A percentile compares a stretch with the other conserved stretches of the same genome.
These are phyloP conservation scores for Lacerta viridis DNA, from an alignment of 2,797 vertebrate genomes.

Conservation along the genomic window DNA sequence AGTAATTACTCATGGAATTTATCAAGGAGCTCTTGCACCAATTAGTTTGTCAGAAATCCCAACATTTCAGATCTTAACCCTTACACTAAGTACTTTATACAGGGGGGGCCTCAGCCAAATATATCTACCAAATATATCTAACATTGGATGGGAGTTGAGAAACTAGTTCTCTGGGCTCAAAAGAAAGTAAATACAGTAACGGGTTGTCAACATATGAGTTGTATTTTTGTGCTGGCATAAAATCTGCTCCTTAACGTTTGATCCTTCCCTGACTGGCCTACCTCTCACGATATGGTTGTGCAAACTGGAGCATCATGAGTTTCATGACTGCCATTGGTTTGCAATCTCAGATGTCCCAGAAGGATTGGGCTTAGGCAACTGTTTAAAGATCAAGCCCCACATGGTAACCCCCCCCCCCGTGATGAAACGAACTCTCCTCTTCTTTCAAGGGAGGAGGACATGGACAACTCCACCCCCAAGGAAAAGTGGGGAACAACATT, in stretches of 20 bases:
- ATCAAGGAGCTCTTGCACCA: background rate
- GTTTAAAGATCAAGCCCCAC: too few relatives aligned
- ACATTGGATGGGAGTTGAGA: background rate
- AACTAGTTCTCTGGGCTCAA: background rate
- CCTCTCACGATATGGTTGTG: background rate
- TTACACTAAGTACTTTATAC: background rate
- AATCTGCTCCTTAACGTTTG: background rate
- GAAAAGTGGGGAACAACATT: background rate
- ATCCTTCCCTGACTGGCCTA: background rate
- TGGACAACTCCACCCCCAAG: background rate
- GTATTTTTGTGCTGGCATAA: background rate
- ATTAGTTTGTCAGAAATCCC: background rate
- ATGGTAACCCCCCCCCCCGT: too few relatives aligned
- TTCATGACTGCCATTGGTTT: background rate
- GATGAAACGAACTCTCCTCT: too few relatives aligned
- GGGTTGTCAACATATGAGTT: background rate
- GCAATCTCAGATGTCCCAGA: background rate
- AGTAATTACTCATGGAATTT: conserved; percentile 17
- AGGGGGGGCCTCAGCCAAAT: background rate
- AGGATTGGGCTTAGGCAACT: background rate
- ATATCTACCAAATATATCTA: background rate
- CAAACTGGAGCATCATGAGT: background rate
- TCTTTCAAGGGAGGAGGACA: background rate
- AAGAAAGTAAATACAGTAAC: background rate
- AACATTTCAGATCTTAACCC: background rate